phyloP scores from a whole-genome alignment of 35 echinoderm and acorn worm species.

The Ophiothrix spiculata region DNA sequence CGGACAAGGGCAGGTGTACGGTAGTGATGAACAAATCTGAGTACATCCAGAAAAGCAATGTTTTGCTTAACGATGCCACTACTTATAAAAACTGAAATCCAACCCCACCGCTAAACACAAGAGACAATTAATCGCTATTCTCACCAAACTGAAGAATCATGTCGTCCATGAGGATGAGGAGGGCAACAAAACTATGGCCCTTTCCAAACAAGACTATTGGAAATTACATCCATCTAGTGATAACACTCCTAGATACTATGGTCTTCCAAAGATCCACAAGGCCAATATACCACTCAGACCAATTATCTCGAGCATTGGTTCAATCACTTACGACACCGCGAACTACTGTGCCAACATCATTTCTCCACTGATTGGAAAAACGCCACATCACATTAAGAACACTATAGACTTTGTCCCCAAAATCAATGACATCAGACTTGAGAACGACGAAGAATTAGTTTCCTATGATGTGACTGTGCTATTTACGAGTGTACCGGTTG shows the following conservation, averaged over 20 bases:
- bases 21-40: too few species aligned
- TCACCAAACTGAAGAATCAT: background rate
- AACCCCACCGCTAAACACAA: background rate
- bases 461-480: too few species aligned
- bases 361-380: too few species aligned
- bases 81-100: background rate
- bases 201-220: background rate
- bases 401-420: too few species aligned
- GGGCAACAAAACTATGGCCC: background rate
- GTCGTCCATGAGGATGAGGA: background rate
- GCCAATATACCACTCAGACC: background rate
- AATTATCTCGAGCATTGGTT: background rate
- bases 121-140: background rate
- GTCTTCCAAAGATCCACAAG: background rate
- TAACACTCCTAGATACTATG: background rate
- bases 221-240: background rate
- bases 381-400: too few species aligned
- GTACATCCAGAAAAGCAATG: background rate
- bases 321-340: too few species aligned
- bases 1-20: too few species aligned
- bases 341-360: too few species aligned
- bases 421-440: too few species aligned
- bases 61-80: background rate
- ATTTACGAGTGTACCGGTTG: too few species aligned
- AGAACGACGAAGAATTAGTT: too few species aligned